Percentiles rank a stretch among this genome's conserved stretches.
Conservation (phyloP, 2,888 invertebrate species). For the Acanthococcus lagerstroemiae region DNA sequence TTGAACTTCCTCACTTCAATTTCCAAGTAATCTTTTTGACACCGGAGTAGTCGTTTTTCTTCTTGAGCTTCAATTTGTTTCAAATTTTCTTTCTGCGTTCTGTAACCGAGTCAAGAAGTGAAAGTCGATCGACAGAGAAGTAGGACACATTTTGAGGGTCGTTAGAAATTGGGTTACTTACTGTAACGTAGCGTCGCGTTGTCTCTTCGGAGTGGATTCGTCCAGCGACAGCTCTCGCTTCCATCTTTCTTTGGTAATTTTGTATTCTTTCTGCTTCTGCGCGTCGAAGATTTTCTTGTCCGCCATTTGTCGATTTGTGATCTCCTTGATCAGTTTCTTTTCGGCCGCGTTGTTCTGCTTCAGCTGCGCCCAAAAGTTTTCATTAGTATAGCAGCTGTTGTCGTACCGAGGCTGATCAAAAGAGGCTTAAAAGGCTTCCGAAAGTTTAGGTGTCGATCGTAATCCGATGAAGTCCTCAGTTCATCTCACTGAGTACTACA, state of each 20-base stretch:
- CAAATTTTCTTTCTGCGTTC: constrained; percentile 81
- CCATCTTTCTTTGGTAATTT: constrained; percentile 91
- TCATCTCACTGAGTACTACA: neutral
- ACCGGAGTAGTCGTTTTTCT: constrained; percentile 73
- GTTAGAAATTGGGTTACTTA: constrained; percentile 43
- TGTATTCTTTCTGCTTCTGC: constrained; percentile 93
- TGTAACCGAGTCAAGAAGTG: constrained; percentile 38
- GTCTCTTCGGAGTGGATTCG: constrained; percentile 82
- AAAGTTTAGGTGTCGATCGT: too few species aligned
- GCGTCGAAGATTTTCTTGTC: constrained; percentile 85
- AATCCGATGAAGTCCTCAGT: too few species aligned
- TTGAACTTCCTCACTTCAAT: constrained; percentile 86
- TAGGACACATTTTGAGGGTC: neutral
- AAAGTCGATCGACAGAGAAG: neutral
- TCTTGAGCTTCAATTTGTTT: constrained; percentile 85
- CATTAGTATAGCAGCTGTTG: too few species aligned
- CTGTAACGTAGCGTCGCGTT: constrained; percentile 81
- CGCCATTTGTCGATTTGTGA: constrained; percentile 75
- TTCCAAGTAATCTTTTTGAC: constrained; percentile 84
- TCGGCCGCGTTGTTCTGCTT: constrained; percentile 82
- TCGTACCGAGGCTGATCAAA: too few species aligned
- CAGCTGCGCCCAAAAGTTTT: constrained; percentile 43
- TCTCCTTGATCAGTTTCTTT: constrained; percentile 87
- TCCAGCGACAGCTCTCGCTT: constrained; percentile 87
- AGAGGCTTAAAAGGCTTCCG: too few species aligned